A percentile compares a stretch with the other conserved stretches of the same genome.
Conservation (phyloP, 2,113 vertebrate genomes). For the Irena cyanogastra region DNA sequence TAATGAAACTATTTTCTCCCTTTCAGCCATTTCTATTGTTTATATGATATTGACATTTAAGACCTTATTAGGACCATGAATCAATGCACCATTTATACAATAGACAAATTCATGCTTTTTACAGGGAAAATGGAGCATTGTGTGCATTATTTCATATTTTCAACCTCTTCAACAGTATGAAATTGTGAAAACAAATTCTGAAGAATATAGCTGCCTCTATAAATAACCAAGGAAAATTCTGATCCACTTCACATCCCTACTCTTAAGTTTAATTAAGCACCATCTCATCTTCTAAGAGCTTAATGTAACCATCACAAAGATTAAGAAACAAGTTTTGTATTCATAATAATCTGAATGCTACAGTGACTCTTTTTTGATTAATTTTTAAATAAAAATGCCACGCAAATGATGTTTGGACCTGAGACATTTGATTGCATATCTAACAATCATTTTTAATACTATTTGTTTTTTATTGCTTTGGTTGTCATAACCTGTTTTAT, state of each 20-base stretch:
- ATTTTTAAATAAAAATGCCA: neutral
- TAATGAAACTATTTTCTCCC: neutral
- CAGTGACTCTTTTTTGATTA: fast-evolving
- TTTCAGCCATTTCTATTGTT: neutral
- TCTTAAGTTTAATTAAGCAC: neutral
- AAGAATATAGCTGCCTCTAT: neutral
- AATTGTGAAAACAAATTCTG: neutral
- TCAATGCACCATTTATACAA: neutral
- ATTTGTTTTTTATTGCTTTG: neutral
- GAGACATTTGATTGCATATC: neutral
- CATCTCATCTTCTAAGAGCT: neutral
- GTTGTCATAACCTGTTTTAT: too few relatives aligned
- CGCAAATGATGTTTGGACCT: neutral
- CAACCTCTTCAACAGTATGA: neutral
- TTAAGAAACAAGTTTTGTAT: neutral
- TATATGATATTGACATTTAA: neutral
- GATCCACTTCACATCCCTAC: neutral
- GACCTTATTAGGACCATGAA: neutral
- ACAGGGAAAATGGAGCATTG: neutral
- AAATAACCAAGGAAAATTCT: neutral
- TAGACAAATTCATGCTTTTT: neutral
- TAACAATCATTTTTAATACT: neutral
- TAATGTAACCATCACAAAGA: neutral
- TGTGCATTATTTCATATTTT: neutral
- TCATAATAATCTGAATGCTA: neutral